Conservation (phyloP, 1,140 invertebrate species). For the Hyles vespertilio region DNA sequence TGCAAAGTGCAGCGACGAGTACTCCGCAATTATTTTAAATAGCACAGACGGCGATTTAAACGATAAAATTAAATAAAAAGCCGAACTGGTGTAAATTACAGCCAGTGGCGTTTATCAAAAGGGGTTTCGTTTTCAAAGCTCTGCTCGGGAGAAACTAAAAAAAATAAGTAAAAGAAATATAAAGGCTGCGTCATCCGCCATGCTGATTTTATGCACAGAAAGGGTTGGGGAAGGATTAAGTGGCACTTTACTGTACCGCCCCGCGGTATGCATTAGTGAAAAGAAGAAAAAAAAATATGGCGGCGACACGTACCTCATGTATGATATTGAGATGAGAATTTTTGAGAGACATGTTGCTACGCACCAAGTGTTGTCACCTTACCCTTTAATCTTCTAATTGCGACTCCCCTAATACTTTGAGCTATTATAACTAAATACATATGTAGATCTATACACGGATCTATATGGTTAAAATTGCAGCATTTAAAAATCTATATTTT, state of each 20-base stretch:
- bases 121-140: conserved; percentile 65
- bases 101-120: conserved; percentile 49
- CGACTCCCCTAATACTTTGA: conserved; percentile 19
- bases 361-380: conserved; percentile 24
- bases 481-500: too few relatives aligned
- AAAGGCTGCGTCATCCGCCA: conserved; percentile 63
- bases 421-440: too few relatives aligned
- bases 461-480: too few relatives aligned
- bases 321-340: conserved; percentile 41
- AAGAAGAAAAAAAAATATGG: conserved; percentile 55
- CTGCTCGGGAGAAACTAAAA: conserved; percentile 42
- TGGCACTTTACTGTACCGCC: conserved; percentile 63
- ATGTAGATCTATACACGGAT: too few relatives aligned
- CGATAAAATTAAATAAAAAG: conserved; percentile 56
- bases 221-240: conserved; percentile 62
- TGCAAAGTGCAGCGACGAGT: background rate
- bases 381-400: conserved; percentile 60
- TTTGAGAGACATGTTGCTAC: conserved; percentile 20
- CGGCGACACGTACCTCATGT: conserved; percentile 34
- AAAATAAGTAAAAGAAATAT: conserved; percentile 59
- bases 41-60: conserved; percentile 26
- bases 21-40: background rate
- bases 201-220: conserved; percentile 64
- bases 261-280: conserved; percentile 45
- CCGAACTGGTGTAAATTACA: conserved; percentile 65